Evolutionary conservation across 2,797 vertebrate species (phyloP).

Genomic region (Melopsittacus undulatus): DNA sequence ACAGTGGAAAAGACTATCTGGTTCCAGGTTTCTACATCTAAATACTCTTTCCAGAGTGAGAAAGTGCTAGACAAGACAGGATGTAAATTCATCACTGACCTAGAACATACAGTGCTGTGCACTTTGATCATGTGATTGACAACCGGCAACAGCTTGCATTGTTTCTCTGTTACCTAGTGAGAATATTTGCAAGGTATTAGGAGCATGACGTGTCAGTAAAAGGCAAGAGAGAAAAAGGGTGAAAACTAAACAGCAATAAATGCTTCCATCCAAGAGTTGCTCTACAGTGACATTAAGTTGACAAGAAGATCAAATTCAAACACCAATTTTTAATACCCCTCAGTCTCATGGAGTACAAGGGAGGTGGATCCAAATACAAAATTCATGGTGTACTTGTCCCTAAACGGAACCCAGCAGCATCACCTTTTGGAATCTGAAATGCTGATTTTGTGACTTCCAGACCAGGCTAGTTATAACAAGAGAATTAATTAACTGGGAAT

Average conservation of each 20-base stretch:
- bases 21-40: background rate
- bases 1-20: background rate
- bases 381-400: background rate
- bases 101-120: background rate
- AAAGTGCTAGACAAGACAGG: background rate
- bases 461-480: background rate
- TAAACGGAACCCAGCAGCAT: background rate
- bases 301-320: background rate
- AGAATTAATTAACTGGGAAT: background rate
- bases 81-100: background rate
- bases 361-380: background rate
- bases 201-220: background rate
- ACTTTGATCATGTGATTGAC: constrained; percentile 44
- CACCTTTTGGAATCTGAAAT: background rate
- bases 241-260: constrained; percentile 13
- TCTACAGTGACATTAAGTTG: background rate
- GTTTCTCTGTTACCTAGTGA: constrained; percentile 65
- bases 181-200: constrained; percentile 60
- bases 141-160: constrained; percentile 54
- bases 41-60: background rate
- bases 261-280: background rate
- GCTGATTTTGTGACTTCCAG: background rate
- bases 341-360: background rate
- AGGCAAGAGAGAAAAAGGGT: constrained; percentile 20
- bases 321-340: background rate